Evolutionary conservation across 2,113 vertebrate genomes (phyloP).

Genomic region (Pseudolaguvia tuberculata): DNA sequence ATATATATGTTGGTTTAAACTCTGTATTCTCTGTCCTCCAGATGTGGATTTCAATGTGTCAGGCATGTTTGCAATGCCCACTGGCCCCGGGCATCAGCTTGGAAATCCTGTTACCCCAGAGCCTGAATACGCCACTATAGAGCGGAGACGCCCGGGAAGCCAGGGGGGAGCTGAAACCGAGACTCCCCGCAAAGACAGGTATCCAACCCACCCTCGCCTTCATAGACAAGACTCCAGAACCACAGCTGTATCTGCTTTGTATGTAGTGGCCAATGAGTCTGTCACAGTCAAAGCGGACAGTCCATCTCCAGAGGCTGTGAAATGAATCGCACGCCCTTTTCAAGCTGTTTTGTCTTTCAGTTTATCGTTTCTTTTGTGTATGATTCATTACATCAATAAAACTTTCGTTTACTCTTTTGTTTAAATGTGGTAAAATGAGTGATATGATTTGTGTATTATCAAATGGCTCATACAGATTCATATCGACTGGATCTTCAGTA

Average conservation of each 20-base stretch:
- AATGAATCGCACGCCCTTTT: constrained; percentile 15
- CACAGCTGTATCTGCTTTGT: constrained; percentile 63
- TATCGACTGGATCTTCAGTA: constrained; percentile 14
- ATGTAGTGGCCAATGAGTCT: constrained; percentile 70
- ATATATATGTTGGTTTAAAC: background rate
- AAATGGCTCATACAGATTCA: background rate
- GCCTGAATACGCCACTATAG: constrained; percentile 72
- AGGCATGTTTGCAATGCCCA: constrained; percentile 80
- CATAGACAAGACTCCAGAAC: constrained; percentile 66
- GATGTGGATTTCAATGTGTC: constrained; percentile 98
- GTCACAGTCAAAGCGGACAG: constrained; percentile 67
- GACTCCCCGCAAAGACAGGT: constrained; percentile 90
- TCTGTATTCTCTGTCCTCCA: constrained; percentile 54
- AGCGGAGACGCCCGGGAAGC: constrained; percentile 85
- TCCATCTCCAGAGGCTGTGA: constrained; percentile 44
- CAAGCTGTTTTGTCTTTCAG: constrained; percentile 27
- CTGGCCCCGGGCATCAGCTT: constrained; percentile 67
- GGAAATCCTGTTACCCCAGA: constrained; percentile 69
- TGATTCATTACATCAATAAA: constrained; percentile 44
- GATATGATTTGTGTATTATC: constrained; percentile 32
- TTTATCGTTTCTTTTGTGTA: constrained; percentile 31
- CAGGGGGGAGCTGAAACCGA: constrained; percentile 81
- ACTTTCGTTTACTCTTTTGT: constrained; percentile 16
- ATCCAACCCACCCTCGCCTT: constrained; percentile 62
- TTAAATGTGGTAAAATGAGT: constrained; percentile 25